A percentile compares a stretch with the other conserved stretches of the same genome.
phyloP scores from a whole-genome alignment of 2,113 vertebrate genomes.

The Nibea albiflora region DNA sequence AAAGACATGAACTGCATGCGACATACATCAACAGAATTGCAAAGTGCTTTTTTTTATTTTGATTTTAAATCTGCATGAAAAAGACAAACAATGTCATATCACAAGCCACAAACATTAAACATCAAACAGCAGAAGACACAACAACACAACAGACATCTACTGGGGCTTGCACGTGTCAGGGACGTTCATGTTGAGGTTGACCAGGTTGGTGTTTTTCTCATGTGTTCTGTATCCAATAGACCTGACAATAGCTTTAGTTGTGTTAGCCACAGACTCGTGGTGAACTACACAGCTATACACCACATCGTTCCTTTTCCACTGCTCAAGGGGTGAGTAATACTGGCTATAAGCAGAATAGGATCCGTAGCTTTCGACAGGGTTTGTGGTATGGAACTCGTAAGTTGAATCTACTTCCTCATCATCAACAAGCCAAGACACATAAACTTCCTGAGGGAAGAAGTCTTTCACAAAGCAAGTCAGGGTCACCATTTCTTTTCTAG shows the following conservation, averaged over 20 bases:
- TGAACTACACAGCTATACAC: constrained; percentile 79
- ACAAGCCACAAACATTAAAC: constrained; percentile 71
- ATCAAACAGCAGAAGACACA: constrained; percentile 69
- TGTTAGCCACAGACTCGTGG: constrained; percentile 70
- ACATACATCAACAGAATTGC: constrained; percentile 72
- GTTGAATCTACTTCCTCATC: constrained; percentile 47
- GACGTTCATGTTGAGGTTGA: constrained; percentile 77
- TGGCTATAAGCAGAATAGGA: constrained; percentile 78
- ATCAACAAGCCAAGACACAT: constrained; percentile 80
- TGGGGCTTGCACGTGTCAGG: constrained; percentile 66
- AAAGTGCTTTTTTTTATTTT: constrained; percentile 71
- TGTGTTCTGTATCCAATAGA: constrained; percentile 58
- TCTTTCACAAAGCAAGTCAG: constrained; percentile 85
- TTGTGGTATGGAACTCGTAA: constrained; percentile 55
- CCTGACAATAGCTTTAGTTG: constrained; percentile 67
- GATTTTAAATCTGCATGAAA: constrained; percentile 75
- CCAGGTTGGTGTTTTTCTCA: constrained; percentile 50
- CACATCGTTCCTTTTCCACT: constrained; percentile 56
- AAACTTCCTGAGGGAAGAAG: constrained; percentile 80
- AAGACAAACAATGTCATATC: constrained; percentile 64
- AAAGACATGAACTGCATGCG: constrained; percentile 60
- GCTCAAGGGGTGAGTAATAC: background rate
- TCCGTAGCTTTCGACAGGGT: constrained; percentile 36
- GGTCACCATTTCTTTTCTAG: constrained; percentile 52
- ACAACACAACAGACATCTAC: constrained; percentile 67